Evolutionary conservation across 2,113 vertebrate genomes (phyloP).

Genomic region (Neofelis nebulosa): DNA sequence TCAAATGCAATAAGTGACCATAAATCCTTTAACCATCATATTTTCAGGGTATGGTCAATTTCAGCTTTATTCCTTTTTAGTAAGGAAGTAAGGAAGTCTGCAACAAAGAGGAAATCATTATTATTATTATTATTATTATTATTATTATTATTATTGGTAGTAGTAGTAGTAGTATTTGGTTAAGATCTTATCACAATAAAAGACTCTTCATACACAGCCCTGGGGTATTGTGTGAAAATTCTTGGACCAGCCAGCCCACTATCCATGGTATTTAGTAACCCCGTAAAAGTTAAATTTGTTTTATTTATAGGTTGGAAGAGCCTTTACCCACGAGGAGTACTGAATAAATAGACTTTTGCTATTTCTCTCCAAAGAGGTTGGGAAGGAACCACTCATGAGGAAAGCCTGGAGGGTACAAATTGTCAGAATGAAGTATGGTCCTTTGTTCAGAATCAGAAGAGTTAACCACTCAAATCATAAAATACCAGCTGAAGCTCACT

Average conservation of each 20-base stretch:
- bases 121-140: background rate
- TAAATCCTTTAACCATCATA: background rate
- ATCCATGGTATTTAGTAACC: slow-evolving; percentile 63
- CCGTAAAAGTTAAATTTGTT: slow-evolving; percentile 72
- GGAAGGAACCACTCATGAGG: slow-evolving; percentile 56
- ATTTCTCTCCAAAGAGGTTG: slow-evolving; percentile 59
- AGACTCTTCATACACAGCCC: background rate
- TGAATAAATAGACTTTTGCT: slow-evolving; percentile 72
- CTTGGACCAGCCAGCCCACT: slow-evolving; percentile 21
- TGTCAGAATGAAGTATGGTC: slow-evolving; percentile 62
- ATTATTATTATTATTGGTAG: background rate
- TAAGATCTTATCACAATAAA: slow-evolving; percentile 28
- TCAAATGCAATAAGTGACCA: background rate
- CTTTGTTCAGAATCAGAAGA: slow-evolving; percentile 73
- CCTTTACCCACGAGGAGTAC: slow-evolving; percentile 64
- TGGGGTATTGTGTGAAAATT: slow-evolving; percentile 51
- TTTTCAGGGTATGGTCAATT: background rate
- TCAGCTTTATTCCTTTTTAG: background rate
- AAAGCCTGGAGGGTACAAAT: slow-evolving; percentile 68
- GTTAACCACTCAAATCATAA: slow-evolving; percentile 70
- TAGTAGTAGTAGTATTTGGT: background rate
- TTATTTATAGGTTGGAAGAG: slow-evolving; percentile 75
- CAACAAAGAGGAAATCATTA: slow-evolving; percentile 33
- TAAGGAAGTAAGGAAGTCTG: background rate
- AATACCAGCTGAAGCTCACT: slow-evolving; percentile 66